These are phyloP conservation scores for Vespertilio murinus DNA, from an alignment of 2,797 vertebrate species.

Conservation along the genomic window DNA sequence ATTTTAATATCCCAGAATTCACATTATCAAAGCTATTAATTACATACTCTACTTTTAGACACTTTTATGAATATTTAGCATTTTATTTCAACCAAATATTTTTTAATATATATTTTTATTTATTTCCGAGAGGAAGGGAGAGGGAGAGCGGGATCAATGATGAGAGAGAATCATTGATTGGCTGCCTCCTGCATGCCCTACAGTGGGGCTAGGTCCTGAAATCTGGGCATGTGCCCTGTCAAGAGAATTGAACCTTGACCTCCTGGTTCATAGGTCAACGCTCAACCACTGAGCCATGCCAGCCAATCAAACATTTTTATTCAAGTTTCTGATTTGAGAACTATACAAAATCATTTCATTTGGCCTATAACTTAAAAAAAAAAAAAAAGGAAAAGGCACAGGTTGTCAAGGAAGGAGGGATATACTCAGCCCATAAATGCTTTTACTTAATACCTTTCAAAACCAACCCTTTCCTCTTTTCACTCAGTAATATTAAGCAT, in stretches of 20 bases:
- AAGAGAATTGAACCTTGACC: too few species aligned
- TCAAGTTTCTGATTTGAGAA: conserved; percentile 49
- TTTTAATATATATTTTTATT: conserved; percentile 21
- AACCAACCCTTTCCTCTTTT: not conserved
- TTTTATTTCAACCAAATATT: conserved; percentile 59
- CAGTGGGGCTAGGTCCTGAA: too few species aligned
- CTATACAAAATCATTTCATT: conserved; percentile 6
- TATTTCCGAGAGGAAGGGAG: too few species aligned
- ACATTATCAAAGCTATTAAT: conserved; percentile 64
- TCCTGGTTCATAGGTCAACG: too few species aligned
- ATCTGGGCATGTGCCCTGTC: too few species aligned
- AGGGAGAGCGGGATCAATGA: too few species aligned
- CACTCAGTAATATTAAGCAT: not conserved
- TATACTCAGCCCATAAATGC: not conserved
- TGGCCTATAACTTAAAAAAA: conserved; percentile 43
- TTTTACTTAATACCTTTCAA: not conserved
- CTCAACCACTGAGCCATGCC: too few species aligned
- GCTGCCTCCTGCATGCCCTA: too few species aligned
- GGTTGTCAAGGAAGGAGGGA: not conserved
- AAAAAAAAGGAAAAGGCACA: not conserved
- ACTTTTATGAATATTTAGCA: conserved; percentile 58
- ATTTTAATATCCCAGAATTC: conserved; percentile 31
- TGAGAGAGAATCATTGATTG: too few species aligned
- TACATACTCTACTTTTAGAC: conserved; percentile 37
- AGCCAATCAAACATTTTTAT: conserved; percentile 41